These are phyloP conservation scores for Rhinophrynus dorsalis DNA, from an alignment of 2,797 vertebrate species.

Conservation along the genomic window DNA sequence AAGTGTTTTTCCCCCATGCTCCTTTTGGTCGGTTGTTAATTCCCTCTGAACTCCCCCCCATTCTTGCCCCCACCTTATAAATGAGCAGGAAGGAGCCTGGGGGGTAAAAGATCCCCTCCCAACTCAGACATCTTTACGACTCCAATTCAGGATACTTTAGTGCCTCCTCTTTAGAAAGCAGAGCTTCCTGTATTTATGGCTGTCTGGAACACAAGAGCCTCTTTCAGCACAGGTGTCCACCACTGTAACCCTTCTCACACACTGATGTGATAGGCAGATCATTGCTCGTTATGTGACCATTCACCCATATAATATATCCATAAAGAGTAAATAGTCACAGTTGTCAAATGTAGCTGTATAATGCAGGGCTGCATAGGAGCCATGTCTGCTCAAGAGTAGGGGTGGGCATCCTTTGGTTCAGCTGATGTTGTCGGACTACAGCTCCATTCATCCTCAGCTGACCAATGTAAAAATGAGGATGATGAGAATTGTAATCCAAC, in stretches of 20 bases:
- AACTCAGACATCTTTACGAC: slow-evolving; percentile 46
- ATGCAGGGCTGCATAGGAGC: too few relatives aligned
- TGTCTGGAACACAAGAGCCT: slow-evolving; percentile 32
- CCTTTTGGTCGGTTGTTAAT: slow-evolving; percentile 35
- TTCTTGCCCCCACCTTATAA: slow-evolving; percentile 31
- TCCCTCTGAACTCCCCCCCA: slow-evolving; percentile 21
- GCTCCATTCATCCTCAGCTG: too few relatives aligned
- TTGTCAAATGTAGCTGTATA: background rate
- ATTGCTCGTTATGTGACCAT: background rate
- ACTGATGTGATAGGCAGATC: background rate
- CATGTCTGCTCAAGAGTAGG: too few relatives aligned
- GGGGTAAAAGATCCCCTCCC: slow-evolving; percentile 29
- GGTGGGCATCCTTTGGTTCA: too few relatives aligned
- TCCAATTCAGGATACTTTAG: slow-evolving; percentile 44
- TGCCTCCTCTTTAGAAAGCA: slow-evolving; percentile 43
- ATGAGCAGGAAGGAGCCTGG: slow-evolving; percentile 28
- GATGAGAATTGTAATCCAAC: too few relatives aligned
- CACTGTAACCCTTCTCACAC: slow-evolving; percentile 16
- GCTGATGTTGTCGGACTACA: too few relatives aligned
- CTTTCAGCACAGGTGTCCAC: slow-evolving; percentile 40
- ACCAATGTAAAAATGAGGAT: too few relatives aligned
- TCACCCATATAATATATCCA: background rate
- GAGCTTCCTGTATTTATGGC: slow-evolving; percentile 47
- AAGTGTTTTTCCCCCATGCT: slow-evolving; percentile 17
- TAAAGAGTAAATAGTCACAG: background rate